Evolutionary conservation across 92 coral and sea anemone genomes (phyloP), one percentile per base, ranked within the genome.

Genomic region (Porites cylindrica): DNA sequence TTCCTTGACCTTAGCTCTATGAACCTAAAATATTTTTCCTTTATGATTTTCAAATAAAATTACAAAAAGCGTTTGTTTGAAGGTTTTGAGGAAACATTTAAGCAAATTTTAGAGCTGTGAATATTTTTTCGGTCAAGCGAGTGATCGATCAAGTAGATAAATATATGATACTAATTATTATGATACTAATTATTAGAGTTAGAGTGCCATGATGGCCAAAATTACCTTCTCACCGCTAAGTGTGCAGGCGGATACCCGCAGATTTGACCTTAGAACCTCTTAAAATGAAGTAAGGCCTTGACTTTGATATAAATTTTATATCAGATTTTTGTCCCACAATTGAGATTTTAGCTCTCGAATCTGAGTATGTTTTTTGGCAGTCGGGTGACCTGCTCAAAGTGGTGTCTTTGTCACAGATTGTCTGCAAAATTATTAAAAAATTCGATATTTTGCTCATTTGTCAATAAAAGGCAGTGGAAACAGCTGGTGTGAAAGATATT

Each of bases 231-330:
- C 66, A 67, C 66, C 50, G 51, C 86, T 69, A 51, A 11, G 78
- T 75, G 24, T 75, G 32, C 66, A 82, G 86, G 77, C 53, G 19
- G 77, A 82, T 82, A 82, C 86, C 86, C 86, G 77, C 19, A 51
- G 86, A 58, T 82, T 82, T 82, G 86, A 78, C 82, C 47, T 78
- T 78, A 78, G 82, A 78, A 56, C 82, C 69, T 78, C 56, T 43
- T 65, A 66, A 73, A 66, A 67, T 21, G 61, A 81, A 12, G 29
- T 81, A 66, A 51, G 21, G 18, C 75, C 85, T 81, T 58, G 24
- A 66, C 68, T 51, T 29, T 13, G 43, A 68, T 81, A 38, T 81
- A 65, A 81, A 67, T 51, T 82, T 80, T 65, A 80, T 21, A 56
- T 80, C 75, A 66, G 60, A 1, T 26, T 80, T 80, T 80, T 70